These are phyloP conservation scores for Bombus sylvicola DNA, from an alignment of 1,140 invertebrate species.

Conservation along the genomic window DNA sequence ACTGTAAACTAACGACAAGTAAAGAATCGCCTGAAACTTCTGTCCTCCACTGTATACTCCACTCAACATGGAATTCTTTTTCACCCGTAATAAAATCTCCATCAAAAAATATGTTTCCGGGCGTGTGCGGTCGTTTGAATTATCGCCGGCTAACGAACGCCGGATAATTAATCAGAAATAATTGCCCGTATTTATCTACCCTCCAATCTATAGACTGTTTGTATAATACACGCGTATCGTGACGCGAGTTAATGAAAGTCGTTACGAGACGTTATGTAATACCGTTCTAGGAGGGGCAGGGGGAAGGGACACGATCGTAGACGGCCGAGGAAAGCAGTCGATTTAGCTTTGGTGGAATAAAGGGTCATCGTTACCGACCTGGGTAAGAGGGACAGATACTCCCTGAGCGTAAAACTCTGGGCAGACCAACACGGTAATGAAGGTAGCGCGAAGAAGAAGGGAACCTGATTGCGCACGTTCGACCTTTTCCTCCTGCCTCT, in stretches of 20 bases:
- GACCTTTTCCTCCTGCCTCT: constrained; percentile 35
- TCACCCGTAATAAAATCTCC: constrained; percentile 12
- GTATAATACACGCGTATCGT: constrained; percentile 26
- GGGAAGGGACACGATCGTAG: not conserved
- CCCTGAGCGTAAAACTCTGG: constrained; percentile 41
- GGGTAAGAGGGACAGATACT: constrained; percentile 44
- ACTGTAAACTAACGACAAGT: no score
- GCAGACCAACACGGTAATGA: constrained; percentile 40
- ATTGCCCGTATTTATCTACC: constrained; percentile 28
- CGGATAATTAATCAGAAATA: constrained; percentile 47
- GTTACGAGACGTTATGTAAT: constrained; percentile 44
- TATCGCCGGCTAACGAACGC: constrained; percentile 4
- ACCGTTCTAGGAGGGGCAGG: not conserved
- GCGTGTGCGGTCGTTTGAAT: not conserved
- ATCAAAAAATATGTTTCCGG: not conserved
- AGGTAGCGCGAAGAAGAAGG: constrained; percentile 56
- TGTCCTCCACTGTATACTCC: no score
- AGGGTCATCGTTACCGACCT: constrained; percentile 50
- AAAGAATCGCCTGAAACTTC: no score
- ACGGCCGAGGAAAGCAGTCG: constrained; percentile 6
- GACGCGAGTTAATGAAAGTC: constrained; percentile 46
- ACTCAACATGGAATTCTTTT: no score
- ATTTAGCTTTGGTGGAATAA: not conserved
- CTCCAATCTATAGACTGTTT: constrained; percentile 25
- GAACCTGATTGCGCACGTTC: constrained; percentile 55